phyloP scores from a whole-genome alignment of 2,797 vertebrate species.

The Crenichthys baileyi region DNA sequence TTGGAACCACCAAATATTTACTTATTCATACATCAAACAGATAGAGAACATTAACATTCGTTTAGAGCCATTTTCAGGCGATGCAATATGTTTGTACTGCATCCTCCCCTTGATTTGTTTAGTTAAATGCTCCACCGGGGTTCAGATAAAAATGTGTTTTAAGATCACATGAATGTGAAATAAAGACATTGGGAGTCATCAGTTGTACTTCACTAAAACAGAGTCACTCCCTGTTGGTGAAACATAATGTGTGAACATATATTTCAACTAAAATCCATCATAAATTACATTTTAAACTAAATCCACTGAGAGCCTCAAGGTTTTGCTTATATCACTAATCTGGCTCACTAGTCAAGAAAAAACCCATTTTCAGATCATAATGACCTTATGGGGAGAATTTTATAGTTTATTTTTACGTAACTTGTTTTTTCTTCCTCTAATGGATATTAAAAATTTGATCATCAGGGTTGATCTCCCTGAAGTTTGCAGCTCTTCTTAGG shows the following conservation, averaged over 20 bases:
- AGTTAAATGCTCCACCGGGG: background rate
- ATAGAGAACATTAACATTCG: background rate
- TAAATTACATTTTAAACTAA: background rate
- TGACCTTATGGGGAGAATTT: background rate
- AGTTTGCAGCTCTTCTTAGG: background rate
- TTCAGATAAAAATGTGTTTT: background rate
- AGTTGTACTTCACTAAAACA: background rate
- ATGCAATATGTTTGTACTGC: background rate
- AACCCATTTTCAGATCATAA: background rate
- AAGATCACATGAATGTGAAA: background rate
- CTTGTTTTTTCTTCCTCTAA: background rate
- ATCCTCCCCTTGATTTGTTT: background rate
- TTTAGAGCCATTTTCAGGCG: background rate
- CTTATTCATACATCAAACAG: conserved; percentile 8
- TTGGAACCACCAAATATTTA: background rate
- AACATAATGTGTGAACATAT: background rate
- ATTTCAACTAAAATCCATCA: background rate
- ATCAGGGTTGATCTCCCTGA: background rate
- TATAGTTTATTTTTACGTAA: background rate
- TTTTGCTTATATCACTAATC: background rate
- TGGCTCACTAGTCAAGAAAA: background rate
- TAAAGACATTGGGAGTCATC: background rate
- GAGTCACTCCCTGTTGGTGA: background rate
- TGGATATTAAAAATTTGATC: background rate
- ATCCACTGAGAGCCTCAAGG: background rate